Percentiles rank a stretch among this genome's conserved stretches.
These are phyloP conservation scores for Phrynosoma blainvillii DNA, from an alignment of 2,113 vertebrate genomes.

Conservation along the genomic window DNA sequence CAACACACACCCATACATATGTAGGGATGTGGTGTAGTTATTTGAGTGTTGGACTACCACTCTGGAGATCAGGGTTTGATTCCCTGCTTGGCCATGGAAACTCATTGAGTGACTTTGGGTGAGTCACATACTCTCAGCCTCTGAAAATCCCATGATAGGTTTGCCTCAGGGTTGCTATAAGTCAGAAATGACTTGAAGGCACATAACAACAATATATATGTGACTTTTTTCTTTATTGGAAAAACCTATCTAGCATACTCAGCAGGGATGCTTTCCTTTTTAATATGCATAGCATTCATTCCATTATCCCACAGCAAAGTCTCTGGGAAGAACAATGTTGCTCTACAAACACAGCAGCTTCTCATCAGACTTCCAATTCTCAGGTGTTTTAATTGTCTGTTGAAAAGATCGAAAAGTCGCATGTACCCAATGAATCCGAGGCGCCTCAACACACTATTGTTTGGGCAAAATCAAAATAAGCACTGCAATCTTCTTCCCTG, in stretches of 20 bases:
- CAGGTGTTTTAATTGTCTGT: conserved; percentile 47
- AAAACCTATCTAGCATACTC: conserved; percentile 16
- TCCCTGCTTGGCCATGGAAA: no score
- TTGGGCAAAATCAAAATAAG: not conserved
- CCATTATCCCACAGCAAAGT: conserved; percentile 26
- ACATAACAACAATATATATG: no score
- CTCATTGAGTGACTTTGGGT: no score
- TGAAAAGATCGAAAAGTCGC: conserved; percentile 31
- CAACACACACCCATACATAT: no score
- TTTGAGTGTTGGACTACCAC: no score
- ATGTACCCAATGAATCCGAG: conserved; percentile 32
- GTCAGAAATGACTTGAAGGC: no score
- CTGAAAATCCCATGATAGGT: no score
- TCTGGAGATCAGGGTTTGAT: no score
- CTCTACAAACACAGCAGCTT: not conserved
- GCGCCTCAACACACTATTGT: conserved; percentile 44
- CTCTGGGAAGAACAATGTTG: not conserved
- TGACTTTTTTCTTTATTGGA: conserved; percentile 11
- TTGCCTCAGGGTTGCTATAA: no score
- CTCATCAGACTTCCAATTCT: conserved; percentile 44
- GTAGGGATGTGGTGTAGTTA: no score
- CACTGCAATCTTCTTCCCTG: conserved; percentile 41
- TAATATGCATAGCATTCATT: not conserved
- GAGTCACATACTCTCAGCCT: no score
- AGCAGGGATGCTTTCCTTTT: conserved; percentile 11